phyloP scores from a whole-genome alignment of 2,888 invertebrate genomes.

The Xanthia togata region DNA sequence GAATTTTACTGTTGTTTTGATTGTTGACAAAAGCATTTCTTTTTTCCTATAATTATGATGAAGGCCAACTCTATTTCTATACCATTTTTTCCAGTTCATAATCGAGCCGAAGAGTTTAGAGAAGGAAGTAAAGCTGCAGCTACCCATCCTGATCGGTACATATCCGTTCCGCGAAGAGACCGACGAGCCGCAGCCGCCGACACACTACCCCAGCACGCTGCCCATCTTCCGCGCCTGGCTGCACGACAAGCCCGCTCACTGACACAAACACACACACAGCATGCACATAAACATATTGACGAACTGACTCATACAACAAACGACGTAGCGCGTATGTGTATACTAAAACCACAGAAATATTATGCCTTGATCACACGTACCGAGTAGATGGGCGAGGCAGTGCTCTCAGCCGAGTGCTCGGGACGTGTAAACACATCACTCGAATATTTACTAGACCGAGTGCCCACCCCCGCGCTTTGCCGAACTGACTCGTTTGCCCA shows the following conservation, averaged over 20 bases:
- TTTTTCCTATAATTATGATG: not conserved
- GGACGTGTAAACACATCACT: too few species aligned
- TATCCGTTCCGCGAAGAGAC: conserved; percentile 95
- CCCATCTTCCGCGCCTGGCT: conserved; percentile 98
- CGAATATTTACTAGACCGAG: too few species aligned
- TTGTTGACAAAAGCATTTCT: not conserved
- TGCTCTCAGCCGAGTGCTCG: too few species aligned
- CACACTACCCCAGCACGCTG: conserved; percentile 97
- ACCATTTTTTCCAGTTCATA: conserved; percentile 92
- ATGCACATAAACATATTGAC: conserved; percentile 1
- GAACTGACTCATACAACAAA: conserved; percentile 7
- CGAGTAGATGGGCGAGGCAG: too few species aligned
- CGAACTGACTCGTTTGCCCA: too few species aligned
- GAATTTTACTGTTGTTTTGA: not conserved
- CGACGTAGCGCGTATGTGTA: not conserved
- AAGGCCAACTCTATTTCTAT: not conserved
- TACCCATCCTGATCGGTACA: conserved; percentile 97
- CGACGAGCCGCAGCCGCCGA: conserved; percentile 93
- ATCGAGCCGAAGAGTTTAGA: conserved; percentile 97
- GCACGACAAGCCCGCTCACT: conserved; percentile 91
- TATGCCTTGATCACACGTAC: too few species aligned
- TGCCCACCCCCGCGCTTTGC: too few species aligned
- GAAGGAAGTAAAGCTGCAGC: conserved; percentile 97
- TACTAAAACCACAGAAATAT: not conserved
- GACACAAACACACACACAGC: conserved; percentile 52